Evolutionary conservation across 2,113 vertebrate genomes (phyloP), one percentile per base, ranked within the genome.

Genomic region (Campylomormyrus numenius): DNA sequence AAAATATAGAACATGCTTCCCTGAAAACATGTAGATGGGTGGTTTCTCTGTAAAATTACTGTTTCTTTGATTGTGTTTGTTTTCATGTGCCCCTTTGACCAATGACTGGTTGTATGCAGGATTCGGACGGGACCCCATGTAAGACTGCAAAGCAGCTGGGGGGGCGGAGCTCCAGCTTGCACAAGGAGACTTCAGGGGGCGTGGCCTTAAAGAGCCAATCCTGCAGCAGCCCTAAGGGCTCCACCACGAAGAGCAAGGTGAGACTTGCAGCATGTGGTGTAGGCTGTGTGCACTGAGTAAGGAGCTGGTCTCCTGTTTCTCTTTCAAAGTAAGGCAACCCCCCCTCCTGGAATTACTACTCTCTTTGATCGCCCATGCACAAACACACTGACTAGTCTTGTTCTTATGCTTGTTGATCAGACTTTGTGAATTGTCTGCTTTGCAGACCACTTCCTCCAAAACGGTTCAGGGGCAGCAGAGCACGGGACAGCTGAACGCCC

Each of bases 41-140:
- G 7, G 49, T 49, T 24, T 89, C 4, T 77, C 24, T 35, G 77
- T 66, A 89, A 48, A n/a, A 53, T 31, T 83, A 27, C 10, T 50
- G 1, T n/a, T 27, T 49, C 7, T 49, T 24, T n/a, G 0, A 11
- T 8, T 62, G 24, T 66, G 7, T n/a, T 27, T 66, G 24, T 66
- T 66, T 66, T 70, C 62, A 31, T 70, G 62, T 70, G 27, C 10
- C 62, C n/a, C 27, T 70, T 70, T 70, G 27, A 70, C 62, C 62
- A 70, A 70, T 27, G 27, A 70, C 62, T 70, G 62, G n/a, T 3
- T 70, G n/a, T 70, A 31, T 0, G 10, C 90, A 98, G 98, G 98
- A 99, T 95, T 99, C 98, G 50, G 98, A 99, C 80, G 97, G 97
- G 88, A 99, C 98, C 87, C 98, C 98, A 2, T 98, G 97, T 94